A percentile compares a stretch with the other conserved stretches of the same genome.
phyloP scores from a whole-genome alignment of 2,888 invertebrate species.

The Eristalinus aeneus region DNA sequence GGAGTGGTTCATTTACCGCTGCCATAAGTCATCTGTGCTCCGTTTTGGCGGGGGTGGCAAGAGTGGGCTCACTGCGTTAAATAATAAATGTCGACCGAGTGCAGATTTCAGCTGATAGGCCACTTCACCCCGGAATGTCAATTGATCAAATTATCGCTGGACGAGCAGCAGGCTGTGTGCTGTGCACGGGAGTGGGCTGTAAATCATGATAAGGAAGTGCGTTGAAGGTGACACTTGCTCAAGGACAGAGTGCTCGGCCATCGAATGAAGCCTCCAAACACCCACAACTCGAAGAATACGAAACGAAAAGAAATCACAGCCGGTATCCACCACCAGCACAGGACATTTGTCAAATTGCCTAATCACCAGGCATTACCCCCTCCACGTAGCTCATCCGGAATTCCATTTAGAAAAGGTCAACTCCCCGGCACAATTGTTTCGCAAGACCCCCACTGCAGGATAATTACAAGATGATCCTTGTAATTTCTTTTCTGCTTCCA shows the following conservation, averaged over 20 bases:
- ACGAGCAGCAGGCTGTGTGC: neutral
- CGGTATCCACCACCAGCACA: no score
- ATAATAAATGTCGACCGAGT: slow-evolving; percentile 72
- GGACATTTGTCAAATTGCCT: neutral
- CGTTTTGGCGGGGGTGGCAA: slow-evolving; percentile 29
- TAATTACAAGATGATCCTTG: slow-evolving; percentile 56
- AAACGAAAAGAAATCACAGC: no score
- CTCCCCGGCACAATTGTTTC: slow-evolving; percentile 31
- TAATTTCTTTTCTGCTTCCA: slow-evolving; percentile 42
- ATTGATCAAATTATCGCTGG: slow-evolving; percentile 70
- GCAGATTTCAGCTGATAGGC: slow-evolving; percentile 74
- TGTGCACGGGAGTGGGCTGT: neutral
- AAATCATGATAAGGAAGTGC: neutral
- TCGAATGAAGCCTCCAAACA: neutral
- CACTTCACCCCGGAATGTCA: slow-evolving; percentile 70
- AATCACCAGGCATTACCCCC: slow-evolving; percentile 13
- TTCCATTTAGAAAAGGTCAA: slow-evolving; percentile 44
- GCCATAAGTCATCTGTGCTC: slow-evolving; percentile 68
- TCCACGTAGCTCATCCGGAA: neutral
- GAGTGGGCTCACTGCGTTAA: slow-evolving; percentile 48
- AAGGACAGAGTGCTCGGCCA: neutral
- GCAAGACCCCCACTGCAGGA: slow-evolving; percentile 2
- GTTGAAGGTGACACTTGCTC: neutral
- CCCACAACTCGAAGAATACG: no score
- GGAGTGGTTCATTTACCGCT: slow-evolving; percentile 63